Conservation (phyloP, 2,797 vertebrate species). For the Xerus rutilus region DNA sequence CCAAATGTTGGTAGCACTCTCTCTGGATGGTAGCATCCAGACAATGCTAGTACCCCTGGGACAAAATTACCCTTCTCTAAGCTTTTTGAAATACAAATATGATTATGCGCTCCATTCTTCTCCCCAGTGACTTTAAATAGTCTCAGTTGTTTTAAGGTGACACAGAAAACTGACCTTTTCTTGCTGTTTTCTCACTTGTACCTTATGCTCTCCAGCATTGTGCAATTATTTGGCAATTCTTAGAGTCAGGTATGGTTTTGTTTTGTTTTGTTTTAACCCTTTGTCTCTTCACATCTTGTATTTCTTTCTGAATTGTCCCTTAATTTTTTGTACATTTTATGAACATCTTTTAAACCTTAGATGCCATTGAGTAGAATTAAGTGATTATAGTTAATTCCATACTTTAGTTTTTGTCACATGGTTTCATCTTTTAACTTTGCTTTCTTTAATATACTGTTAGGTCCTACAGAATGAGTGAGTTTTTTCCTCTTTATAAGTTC, state of each 20-base stretch:
- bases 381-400: neutral
- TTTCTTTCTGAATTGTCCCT: conserved; percentile 30
- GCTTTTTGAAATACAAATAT: neutral
- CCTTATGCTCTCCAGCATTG: conserved; percentile 7
- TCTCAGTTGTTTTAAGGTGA: neutral
- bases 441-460: neutral
- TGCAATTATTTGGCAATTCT: neutral
- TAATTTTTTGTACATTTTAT: neutral
- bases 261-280: neutral
- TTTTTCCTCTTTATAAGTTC: neutral
- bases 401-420: neutral
- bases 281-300: neutral
- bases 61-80: neutral
- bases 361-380: conserved; percentile 36
- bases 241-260: neutral
- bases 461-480: neutral
- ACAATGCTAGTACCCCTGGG: neutral
- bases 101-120: neutral
- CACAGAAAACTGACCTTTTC: neutral
- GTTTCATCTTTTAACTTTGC: conserved; percentile 7
- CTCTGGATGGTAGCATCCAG: neutral
- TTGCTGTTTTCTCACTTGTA: neutral
- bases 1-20: neutral
- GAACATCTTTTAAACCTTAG: conserved; percentile 9
- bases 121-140: neutral